These are phyloP conservation scores for Chitala chitala DNA, from an alignment of 2,113 vertebrate genomes.

Conservation along the genomic window DNA sequence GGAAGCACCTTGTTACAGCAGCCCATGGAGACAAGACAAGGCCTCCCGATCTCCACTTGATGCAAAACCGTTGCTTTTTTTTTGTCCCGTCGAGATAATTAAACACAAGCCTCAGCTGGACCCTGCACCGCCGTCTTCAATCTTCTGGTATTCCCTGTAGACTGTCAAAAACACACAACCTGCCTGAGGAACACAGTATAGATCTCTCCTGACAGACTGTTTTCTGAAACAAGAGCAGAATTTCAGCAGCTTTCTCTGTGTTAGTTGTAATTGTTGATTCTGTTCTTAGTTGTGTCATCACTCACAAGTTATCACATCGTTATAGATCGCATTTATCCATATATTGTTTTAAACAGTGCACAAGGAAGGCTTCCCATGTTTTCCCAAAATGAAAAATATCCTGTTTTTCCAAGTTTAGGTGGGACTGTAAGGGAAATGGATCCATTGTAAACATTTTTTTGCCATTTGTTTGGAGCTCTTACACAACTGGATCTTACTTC, in stretches of 20 bases:
- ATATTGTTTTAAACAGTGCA: no score
- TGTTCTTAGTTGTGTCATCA: background rate
- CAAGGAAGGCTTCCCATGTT: no score
- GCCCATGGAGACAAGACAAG: constrained; percentile 46
- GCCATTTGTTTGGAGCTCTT: no score
- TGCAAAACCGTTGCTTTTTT: constrained; percentile 30
- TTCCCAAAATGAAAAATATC: no score
- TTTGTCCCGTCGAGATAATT: constrained; percentile 46
- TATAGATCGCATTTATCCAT: no score
- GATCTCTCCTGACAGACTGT: background rate
- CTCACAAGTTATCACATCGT: no score
- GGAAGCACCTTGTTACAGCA: constrained; percentile 27
- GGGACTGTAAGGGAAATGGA: no score
- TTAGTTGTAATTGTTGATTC: background rate
- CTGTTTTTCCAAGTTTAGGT: no score
- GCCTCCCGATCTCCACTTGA: constrained; percentile 38
- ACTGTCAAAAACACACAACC: background rate
- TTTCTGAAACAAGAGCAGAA: background rate
- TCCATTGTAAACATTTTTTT: no score
- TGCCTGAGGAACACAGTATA: background rate
- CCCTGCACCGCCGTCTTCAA: constrained; percentile 35
- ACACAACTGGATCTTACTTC: no score
- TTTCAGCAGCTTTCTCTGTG: background rate
- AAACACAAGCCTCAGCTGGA: constrained; percentile 35
- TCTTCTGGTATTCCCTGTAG: constrained; percentile 46